Evolutionary conservation across 2,113 vertebrate species (phyloP).

Genomic region (Eulemur macaco): DNA sequence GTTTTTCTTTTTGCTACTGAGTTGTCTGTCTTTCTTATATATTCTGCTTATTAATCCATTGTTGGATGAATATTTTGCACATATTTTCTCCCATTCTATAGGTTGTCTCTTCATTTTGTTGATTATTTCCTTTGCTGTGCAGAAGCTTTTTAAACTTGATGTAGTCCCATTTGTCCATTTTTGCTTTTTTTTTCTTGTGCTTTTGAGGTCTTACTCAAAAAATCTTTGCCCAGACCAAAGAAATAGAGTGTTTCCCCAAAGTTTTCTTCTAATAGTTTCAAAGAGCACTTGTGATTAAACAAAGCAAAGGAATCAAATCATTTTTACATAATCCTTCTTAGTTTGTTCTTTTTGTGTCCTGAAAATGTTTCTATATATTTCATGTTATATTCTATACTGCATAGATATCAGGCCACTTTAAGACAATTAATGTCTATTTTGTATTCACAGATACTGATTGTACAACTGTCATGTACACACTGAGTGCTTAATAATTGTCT

Average conservation of each 20-base stretch:
- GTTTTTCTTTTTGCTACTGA: not conserved
- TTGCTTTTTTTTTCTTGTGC: not conserved
- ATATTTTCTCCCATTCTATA: not conserved
- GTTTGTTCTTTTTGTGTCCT: not conserved
- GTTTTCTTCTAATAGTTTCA: not conserved
- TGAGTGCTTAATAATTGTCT: not conserved
- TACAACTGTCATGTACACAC: not conserved
- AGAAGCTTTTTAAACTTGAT: not conserved
- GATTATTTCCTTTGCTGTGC: not conserved
- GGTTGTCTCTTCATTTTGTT: not conserved
- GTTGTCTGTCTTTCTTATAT: not conserved
- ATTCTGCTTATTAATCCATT: not conserved
- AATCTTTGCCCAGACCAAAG: not conserved
- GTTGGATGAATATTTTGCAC: not conserved
- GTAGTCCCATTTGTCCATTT: not conserved
- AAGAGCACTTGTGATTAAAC: not conserved
- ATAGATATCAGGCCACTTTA: not conserved
- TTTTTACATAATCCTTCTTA: not conserved
- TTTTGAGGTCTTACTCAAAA: not conserved
- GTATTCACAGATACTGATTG: not conserved
- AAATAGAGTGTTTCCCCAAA: not conserved
- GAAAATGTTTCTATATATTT: conserved; percentile 4
- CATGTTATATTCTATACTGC: not conserved
- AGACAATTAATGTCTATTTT: not conserved
- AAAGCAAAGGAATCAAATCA: not conserved